Base-by-base conservation (phyloP, 1,140 invertebrate species). In the Trichonephila clavipes region DNA sequence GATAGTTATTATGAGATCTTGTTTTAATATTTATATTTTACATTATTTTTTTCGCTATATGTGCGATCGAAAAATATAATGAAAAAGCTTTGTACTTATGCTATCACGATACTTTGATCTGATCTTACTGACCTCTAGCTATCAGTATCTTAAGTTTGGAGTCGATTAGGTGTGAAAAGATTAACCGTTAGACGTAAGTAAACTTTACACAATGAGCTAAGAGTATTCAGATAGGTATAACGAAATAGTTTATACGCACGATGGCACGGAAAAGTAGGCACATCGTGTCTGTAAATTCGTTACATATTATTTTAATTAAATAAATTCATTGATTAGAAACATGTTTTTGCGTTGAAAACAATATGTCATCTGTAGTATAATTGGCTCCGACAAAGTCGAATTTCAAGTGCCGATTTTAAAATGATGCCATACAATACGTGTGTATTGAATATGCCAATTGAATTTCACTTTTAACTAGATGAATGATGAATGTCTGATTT, bases 11-110 rank as follows among this genome's bases (percentile, higher is more conserved):
- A 61, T 34, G 51, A 85, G 7, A 81, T 85, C 51, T 85, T 85
- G 51, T 85, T 85, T 85, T 34, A 59, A 34, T 59, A 51, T 85
- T 85, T 85, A 85, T 59, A 61, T 85, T 85, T 85, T 18, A 18
- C 58, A 51, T 59, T 85, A 59, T 59, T 85, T 61, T 61, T 24
- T 24, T 85, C 83, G 19, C 24, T 58, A 59, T n/a, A 85, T 16
- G 58, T 28, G 61, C 83, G 51, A 85, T 85, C 51, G 16, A 85
- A 85, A 85, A n/a, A n/a, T 59, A 77, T n/a, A 85, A 59, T 58
- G 28, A 61, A 18, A 85, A 28, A 58, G 12, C 10, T 24, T 85
- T 59, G 19, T 59, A 28, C 59, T 21, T 28, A 14, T 59, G 28
- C 44, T 61, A 85, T 85, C 83, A 14, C 58, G 83, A 58, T 59